These are phyloP conservation scores for Drosophila engyochracea DNA, from an alignment of 2,888 invertebrate species.

Conservation along the genomic window DNA sequence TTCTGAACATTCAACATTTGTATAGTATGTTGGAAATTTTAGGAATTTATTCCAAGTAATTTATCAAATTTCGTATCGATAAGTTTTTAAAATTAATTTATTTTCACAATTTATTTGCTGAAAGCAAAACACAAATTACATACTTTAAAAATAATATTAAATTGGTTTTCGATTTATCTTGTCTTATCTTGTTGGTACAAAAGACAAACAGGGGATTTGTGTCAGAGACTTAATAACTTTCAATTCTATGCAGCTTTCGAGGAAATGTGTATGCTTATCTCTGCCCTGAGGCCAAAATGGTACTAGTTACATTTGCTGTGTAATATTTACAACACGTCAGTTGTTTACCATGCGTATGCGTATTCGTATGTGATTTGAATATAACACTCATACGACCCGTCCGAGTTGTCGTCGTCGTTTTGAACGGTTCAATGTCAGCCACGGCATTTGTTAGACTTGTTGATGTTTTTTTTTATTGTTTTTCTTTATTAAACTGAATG, in stretches of 20 bases:
- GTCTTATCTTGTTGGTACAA: neutral
- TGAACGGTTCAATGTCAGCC: slow-evolving; percentile 29
- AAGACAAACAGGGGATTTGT: neutral
- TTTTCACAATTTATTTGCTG: neutral
- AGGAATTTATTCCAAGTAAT: neutral
- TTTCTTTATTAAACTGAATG: slow-evolving; percentile 23
- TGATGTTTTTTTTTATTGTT: slow-evolving; percentile 4
- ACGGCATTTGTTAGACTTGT: slow-evolving; percentile 25
- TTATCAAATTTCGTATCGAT: neutral
- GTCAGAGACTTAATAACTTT: neutral
- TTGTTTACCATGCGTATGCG: slow-evolving; percentile 58
- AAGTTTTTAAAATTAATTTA: neutral
- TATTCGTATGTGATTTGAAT: slow-evolving; percentile 47
- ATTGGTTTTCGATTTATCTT: neutral
- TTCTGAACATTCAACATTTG: neutral
- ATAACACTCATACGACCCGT: slow-evolving; percentile 49
- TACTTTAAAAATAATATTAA: neutral
- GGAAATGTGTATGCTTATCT: neutral
- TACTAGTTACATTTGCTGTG: neutral
- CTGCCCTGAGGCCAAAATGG: neutral
- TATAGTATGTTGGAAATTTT: neutral
- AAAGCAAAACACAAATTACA: neutral
- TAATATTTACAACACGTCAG: slow-evolving; percentile 6
- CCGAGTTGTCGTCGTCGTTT: slow-evolving; percentile 9
- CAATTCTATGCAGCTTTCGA: neutral